phyloP scores from a whole-genome alignment of 2,888 invertebrate species.

The Pristionchus entomophagus region DNA sequence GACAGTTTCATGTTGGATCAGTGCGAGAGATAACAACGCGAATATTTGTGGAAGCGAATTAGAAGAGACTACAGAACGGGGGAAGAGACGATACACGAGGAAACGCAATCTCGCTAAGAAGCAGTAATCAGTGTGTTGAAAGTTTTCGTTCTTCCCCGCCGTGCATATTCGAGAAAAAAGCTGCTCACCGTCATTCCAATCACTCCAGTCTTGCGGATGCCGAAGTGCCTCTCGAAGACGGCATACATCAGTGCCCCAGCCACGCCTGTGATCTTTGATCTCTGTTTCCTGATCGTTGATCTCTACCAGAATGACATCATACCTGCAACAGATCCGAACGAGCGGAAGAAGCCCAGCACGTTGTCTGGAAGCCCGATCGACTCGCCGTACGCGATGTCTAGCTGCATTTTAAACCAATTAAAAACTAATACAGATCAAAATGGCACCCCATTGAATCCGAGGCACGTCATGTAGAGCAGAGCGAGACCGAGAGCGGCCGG shows the following conservation, averaged over 20 bases:
- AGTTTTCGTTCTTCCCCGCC: no score
- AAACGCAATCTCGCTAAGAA: no score
- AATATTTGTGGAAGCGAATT: no score
- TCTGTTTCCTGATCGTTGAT: not conserved
- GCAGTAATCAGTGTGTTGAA: no score
- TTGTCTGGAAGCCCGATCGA: constrained; percentile 67
- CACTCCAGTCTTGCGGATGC: constrained; percentile 67
- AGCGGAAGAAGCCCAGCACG: constrained; percentile 62
- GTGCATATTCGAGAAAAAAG: no score
- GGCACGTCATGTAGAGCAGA: constrained; percentile 71
- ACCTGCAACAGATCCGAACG: constrained; percentile 59
- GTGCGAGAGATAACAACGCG: no score
- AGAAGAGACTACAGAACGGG: no score
- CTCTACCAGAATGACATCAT: not conserved
- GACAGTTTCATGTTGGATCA: no score
- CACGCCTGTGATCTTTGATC: constrained; percentile 51
- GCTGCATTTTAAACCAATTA: constrained; percentile 48
- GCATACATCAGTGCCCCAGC: constrained; percentile 70
- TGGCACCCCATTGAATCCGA: constrained; percentile 72
- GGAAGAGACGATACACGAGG: no score
- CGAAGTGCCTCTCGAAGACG: constrained; percentile 63
- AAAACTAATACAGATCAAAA: no score
- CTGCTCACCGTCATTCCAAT: constrained; percentile 62
- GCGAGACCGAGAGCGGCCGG: constrained; percentile 70
- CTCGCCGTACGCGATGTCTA: constrained; percentile 69